Base-by-base conservation (phyloP, 2,797 vertebrate genomes). In the Cynodonichthys magdalenae region DNA sequence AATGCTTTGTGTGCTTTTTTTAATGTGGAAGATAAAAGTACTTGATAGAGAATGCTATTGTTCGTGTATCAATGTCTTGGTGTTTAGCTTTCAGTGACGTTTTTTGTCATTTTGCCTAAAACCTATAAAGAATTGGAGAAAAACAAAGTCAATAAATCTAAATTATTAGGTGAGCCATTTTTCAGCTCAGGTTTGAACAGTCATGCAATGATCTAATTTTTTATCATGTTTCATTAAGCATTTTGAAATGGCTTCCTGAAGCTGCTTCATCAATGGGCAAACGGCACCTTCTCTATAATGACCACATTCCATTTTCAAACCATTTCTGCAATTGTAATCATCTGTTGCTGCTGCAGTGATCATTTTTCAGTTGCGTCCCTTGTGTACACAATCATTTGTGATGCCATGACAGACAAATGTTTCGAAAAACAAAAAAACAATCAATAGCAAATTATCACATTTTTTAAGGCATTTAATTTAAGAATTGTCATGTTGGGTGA, bases 401-500 rank as follows among this genome's bases (percentile, higher is more conserved):
- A 39, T 39, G 36, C 36, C 36, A 14, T 12, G 36, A 39, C 2
- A 14, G 3, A 39, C 9, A 27, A 45, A 34, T 54, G n/a, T 50
- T 58, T 53, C 39, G n/a, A 47, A 41, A 14, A 14, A 15, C 48
- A 55, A 49, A n/a, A n/a, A n/a, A n/a, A n/a, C n/a, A n/a, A 68
- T 24, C 53, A 60, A 71, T 64, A 10, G 36, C 14, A 24, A 36
- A 51, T 62, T 44, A 79, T 78, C 74, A 31, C 20, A 34, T 62
- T 65, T 74, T 63, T 57, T 17, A 61, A 24, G 18, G 4, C 4
- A 6, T 15, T 63, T 66, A 0, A 36, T 15, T 36, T 51, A 5
- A 14, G 17, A 53, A 18, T 63, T 80, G 83, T 83, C 79, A 80
- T 87, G 74, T 86, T 80, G 12, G 53, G 56, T 58, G 58, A 42